Conservation (phyloP, 2,888 invertebrate genomes). For the Caenorhabditis sp. region DNA sequence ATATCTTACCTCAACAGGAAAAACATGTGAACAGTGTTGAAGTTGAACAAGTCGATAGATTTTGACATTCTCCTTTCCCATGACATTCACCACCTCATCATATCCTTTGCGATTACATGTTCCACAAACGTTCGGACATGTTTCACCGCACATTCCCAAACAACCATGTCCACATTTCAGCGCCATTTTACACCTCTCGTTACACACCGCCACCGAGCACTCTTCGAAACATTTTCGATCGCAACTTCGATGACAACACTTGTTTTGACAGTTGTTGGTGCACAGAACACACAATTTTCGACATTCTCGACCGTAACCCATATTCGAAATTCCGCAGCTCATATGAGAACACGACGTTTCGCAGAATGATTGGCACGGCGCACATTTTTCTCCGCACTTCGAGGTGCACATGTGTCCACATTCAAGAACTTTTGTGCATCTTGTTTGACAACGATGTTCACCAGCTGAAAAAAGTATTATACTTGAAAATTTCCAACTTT, state of each 20-base stretch:
- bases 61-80: neutral
- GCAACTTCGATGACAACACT: constrained; percentile 72
- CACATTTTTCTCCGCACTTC: constrained; percentile 66
- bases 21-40: constrained; percentile 41
- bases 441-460: constrained; percentile 63
- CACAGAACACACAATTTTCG: constrained; percentile 70
- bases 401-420: constrained; percentile 75
- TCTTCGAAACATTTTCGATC: constrained; percentile 66
- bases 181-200: constrained; percentile 70
- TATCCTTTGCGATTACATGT: constrained; percentile 74
- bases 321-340: constrained; percentile 17
- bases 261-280: constrained; percentile 67
- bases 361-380: constrained; percentile 66
- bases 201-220: constrained; percentile 71
- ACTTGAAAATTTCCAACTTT: too few species aligned
- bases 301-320: constrained; percentile 52
- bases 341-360: constrained; percentile 18
- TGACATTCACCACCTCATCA: constrained; percentile 6
- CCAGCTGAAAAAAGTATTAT: constrained; percentile 11
- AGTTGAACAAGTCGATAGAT: constrained; percentile 40
- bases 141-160: constrained; percentile 79
- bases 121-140: constrained; percentile 77
- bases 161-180: constrained; percentile 77
- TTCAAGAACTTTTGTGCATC: constrained; percentile 76
- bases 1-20: constrained; percentile 27